Evolutionary conservation across 2,888 invertebrate genomes (phyloP), one percentile per base, ranked within the genome.

Genomic region (Nezara viridula): DNA sequence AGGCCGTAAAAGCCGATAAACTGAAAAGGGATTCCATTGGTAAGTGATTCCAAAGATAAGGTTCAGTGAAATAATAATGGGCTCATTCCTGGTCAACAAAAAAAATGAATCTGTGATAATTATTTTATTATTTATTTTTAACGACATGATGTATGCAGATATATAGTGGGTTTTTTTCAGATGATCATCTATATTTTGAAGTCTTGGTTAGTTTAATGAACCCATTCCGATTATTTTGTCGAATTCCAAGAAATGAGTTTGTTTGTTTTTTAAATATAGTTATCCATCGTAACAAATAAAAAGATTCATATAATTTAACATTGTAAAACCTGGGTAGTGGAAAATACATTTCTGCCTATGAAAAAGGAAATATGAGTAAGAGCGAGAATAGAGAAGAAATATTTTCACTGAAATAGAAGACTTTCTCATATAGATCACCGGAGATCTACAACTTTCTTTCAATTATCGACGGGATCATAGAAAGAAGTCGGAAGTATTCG

Each of bases 341-440:
- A 60, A 14, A 60, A 60, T 27, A 60, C 27, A 60, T 14, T 60
- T 60, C 2, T 60, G 27, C 27, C 14, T 27, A n/a, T 10, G 10
- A 60, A 55, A 73, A 73, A 73, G 19, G 32, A 37, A 73, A 73
- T 21, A 37, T 0, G 19, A 73, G 37, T 5, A 73, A 73, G 66
- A 73, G 32, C 7, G 66, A 37, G 37, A 73, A 73, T 10, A 37
- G 32, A 37, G 37, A 37, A 73, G 66, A 73, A 73, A 73, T 73
- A 73, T 73, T 73, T 73, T 37, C 66, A 19, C 66, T 73, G 66
- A 73, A 73, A 73, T 73, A 73, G 66, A 73, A 73, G 66, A 37
- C 66, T 73, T 73, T 73, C 66, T 73, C 66, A 73, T 73, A 73
- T 73, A 73, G 66, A 73, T 73, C 66, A 73, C 66, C 66, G 37